Conservation (phyloP, 2,797 vertebrate genomes). For the Pantherophis vulpinus region DNA sequence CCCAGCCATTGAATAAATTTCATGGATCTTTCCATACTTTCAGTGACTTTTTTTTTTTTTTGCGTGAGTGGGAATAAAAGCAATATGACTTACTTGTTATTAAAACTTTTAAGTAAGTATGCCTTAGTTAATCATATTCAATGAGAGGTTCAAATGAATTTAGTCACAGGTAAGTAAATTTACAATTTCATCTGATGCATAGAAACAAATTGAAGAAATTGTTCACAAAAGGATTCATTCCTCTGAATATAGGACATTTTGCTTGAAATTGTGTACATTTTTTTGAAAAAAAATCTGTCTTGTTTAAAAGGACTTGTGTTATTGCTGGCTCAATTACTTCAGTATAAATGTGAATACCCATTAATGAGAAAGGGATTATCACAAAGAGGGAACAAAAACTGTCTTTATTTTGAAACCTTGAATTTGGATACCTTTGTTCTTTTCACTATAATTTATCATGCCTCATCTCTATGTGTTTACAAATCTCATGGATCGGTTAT, state of each 20-base stretch:
- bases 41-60: background rate
- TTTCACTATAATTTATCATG: accelerated
- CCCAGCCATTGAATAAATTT: background rate
- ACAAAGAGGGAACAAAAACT: background rate
- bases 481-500: background rate
- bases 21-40: background rate
- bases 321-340: background rate
- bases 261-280: background rate
- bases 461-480: background rate
- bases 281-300: background rate
- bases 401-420: background rate
- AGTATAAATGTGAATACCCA: background rate
- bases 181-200: background rate
- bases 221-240: background rate
- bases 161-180: background rate
- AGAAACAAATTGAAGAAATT: background rate
- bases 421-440: background rate
- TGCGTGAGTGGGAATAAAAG: background rate
- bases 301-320: background rate
- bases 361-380: background rate
- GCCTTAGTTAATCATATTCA: background rate
- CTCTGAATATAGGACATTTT: background rate
- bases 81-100: background rate
- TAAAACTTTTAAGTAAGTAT: background rate
- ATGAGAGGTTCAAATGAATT: background rate